Conservation (phyloP, 2,113 vertebrate genomes). For the Heterochromis multidens region DNA sequence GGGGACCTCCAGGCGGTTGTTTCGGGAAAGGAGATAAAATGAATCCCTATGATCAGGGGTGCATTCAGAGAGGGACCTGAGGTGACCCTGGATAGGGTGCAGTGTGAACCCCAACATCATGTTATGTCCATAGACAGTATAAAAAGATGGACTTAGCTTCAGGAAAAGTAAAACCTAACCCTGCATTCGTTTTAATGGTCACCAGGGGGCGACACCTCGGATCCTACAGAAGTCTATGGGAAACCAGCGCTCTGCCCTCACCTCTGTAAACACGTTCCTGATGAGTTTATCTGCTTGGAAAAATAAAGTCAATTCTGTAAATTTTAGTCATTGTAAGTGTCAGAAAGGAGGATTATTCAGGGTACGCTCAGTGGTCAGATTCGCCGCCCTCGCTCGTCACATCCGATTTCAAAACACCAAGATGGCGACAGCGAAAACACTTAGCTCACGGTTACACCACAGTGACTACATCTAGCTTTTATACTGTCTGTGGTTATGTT, state of each 20-base stretch:
- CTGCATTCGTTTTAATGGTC: background rate
- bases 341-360: background rate
- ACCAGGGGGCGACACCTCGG: background rate
- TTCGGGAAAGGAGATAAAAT: background rate
- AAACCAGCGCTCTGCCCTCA: background rate
- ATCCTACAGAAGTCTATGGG: background rate
- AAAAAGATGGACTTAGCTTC: background rate
- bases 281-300: accelerated
- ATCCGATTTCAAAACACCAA: background rate
- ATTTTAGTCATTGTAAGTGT: background rate
- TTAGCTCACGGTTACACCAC: background rate
- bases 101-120: background rate
- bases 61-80: background rate
- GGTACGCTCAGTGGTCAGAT: background rate
- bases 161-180: accelerated
- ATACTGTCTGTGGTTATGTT: background rate
- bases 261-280: background rate
- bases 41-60: background rate
- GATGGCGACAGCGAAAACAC: background rate
- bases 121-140: background rate
- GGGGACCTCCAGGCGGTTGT: background rate
- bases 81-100: background rate
- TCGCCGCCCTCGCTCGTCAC: background rate
- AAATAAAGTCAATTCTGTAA: background rate
- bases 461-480: no score